A percentile compares a stretch with the other conserved stretches of the same genome.
These are phyloP conservation scores for Neodiprion lecontei DNA, from an alignment of 1,140 invertebrate genomes.

Conservation along the genomic window DNA sequence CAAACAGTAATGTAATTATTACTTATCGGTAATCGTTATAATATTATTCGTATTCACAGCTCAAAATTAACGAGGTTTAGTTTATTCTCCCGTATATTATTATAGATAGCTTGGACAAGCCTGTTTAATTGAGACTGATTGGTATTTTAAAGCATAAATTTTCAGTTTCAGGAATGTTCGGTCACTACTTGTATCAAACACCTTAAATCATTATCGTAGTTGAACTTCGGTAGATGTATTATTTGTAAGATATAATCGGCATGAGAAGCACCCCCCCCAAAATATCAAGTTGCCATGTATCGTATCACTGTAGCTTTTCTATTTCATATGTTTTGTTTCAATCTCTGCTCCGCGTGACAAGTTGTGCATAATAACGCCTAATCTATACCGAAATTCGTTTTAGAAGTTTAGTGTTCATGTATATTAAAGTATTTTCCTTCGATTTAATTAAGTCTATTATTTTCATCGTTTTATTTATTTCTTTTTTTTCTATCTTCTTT, in stretches of 20 bases:
- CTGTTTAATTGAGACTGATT: not conserved
- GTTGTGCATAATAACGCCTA: not conserved
- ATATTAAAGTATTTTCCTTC: too few species aligned
- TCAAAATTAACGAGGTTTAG: conserved; percentile 5
- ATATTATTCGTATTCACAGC: conserved; percentile 3
- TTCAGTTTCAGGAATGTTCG: not conserved
- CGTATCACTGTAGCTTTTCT: not conserved
- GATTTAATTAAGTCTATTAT: too few species aligned
- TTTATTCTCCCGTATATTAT: not conserved
- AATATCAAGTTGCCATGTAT: too few species aligned
- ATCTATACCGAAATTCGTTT: not conserved
- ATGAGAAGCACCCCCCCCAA: too few species aligned
- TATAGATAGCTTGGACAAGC: not conserved
- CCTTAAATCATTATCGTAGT: not conserved
- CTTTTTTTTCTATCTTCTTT: too few species aligned
- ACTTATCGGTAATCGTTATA: conserved; percentile 5
- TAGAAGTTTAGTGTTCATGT: too few species aligned
- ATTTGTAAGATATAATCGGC: not conserved
- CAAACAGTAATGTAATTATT: not conserved
- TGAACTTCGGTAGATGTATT: not conserved
- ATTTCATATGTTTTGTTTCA: not conserved
- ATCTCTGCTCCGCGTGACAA: not conserved
- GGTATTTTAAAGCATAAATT: not conserved
- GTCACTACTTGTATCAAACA: not conserved
- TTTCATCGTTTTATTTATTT: too few species aligned